Base-by-base conservation (phyloP, 2,113 vertebrate genomes). In the Seriola dumerili region DNA sequence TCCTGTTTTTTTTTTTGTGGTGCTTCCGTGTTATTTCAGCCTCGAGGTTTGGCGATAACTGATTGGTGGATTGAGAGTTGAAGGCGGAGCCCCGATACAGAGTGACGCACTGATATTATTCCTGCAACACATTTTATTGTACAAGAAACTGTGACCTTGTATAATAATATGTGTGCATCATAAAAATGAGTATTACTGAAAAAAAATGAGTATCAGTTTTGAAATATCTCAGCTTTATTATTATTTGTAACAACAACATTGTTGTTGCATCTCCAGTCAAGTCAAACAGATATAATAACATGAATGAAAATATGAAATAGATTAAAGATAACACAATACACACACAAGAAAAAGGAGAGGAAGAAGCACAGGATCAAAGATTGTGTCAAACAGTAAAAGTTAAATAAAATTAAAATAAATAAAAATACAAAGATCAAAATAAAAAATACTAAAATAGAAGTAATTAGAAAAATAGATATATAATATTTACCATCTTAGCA, bases 21-120 rank as follows among this genome's bases (percentile, higher is more conserved):
- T 2, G 17, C 75, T 94, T 94, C 94, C 93, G 89, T 83, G 81
- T 93, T 94, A 65, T 19, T 23, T 71, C 88, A 73, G 58, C 48
- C 0, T 82, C 36, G 7, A 1, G 0, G 1, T 36, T 63, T 77
- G 38, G 55, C 1, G 23, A 7, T 1, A 65, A 4, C 73, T 77
- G 4, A 93, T 91, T 90, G 87, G 90, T 81, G 14, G 44, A 80
- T 32, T 8, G 1, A 8, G n/a, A 25, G 0, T 32, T 69, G 0
- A 29, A 42, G 85, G 86, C 80, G 86, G 83, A 5, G 69, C 80
- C 68, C 5, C 17, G 14, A 64, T 2, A 2, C 0, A 6, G 13
- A 76, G 17, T 1, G 70, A 72, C 1, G 4, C 5, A 1, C 14
- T 48, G 16, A 17, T 17, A 48, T 17, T 54, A 57, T 25, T 25